Percentiles rank a stretch among this genome's conserved stretches.
phyloP scores from a whole-genome alignment of 2,888 invertebrate species.

The Dasypogon diadema region DNA sequence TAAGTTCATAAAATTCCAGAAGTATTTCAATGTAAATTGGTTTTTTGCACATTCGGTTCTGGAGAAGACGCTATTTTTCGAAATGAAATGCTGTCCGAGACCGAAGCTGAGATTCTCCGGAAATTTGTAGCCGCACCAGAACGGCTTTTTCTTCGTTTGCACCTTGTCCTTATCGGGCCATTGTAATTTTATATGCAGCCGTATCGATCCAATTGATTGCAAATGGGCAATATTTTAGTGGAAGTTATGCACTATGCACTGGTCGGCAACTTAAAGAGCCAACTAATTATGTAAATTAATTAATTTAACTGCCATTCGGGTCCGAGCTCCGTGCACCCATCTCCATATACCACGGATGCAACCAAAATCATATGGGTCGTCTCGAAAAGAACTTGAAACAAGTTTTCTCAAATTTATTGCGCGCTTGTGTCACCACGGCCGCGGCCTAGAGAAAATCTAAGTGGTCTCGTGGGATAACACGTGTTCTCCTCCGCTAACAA shows the following conservation, averaged over 20 bases:
- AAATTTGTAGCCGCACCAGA: conserved; percentile 35
- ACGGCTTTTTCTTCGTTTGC: background rate
- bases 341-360: conserved; percentile 15
- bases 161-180: conserved; percentile 17
- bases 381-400: conserved; percentile 23
- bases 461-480: conserved; percentile 36
- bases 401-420: conserved; percentile 45
- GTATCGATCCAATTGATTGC: conserved; percentile 51
- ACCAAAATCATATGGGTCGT: conserved; percentile 13
- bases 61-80: background rate
- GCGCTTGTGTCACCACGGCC: conserved; percentile 6
- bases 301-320: conserved; percentile 15
- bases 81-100: conserved; percentile 22
- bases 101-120: conserved; percentile 1
- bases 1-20: conserved; percentile 54
- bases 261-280: conserved; percentile 28
- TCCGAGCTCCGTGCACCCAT: background rate
- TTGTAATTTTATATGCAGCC: conserved; percentile 31
- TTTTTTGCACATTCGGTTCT: conserved; percentile 48
- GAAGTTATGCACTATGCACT: conserved; percentile 31
- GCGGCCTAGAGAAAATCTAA: background rate
- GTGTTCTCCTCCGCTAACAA: background rate
- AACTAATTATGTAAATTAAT: conserved; percentile 51
- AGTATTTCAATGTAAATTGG: conserved; percentile 53
- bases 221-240: conserved; percentile 50